Evolutionary conservation across 1,140 invertebrate species (phyloP).

Genomic region (Odontomachus brunneus): DNA sequence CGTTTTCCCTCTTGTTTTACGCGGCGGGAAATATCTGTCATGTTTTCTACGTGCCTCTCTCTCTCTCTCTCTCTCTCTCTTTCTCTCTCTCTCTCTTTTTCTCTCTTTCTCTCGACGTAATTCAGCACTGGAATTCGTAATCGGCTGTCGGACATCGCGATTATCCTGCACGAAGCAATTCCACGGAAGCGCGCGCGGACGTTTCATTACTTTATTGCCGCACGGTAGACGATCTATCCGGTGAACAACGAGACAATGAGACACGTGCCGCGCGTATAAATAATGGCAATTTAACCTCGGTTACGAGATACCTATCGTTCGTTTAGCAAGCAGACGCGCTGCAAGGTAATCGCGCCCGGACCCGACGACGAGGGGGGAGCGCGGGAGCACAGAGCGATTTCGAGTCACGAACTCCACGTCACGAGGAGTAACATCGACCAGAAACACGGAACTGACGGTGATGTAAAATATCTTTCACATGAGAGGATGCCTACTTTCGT

Average conservation of each 20-base stretch:
- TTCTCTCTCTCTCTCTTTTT: too few relatives aligned
- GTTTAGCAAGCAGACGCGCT: constrained; percentile 49
- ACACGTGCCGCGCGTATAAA: constrained; percentile 79
- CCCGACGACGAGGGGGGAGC: neutral
- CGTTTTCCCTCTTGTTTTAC: too few relatives aligned
- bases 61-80: too few relatives aligned
- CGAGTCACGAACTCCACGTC: constrained; percentile 10
- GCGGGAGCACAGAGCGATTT: neutral
- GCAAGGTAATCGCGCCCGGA: constrained; percentile 45
- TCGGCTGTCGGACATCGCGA: constrained; percentile 42
- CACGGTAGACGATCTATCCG: constrained; percentile 65
- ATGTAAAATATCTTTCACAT: neutral
- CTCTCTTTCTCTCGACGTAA: constrained; percentile 1
- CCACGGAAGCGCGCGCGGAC: neutral
- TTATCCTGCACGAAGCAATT: constrained; percentile 26
- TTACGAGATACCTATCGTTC: constrained; percentile 79
- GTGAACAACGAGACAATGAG: constrained; percentile 77
- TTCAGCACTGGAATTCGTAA: constrained; percentile 40
- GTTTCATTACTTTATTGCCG: constrained; percentile 75
- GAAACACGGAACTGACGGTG: neutral
- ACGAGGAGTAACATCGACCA: neutral
- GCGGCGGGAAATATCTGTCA: too few relatives aligned
- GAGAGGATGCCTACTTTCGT: constrained; percentile 6
- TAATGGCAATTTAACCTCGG: constrained; percentile 80
- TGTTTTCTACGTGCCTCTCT: too few relatives aligned